phyloP scores from a whole-genome alignment of 2,113 vertebrate species.

The Stigmatopora nigra region DNA sequence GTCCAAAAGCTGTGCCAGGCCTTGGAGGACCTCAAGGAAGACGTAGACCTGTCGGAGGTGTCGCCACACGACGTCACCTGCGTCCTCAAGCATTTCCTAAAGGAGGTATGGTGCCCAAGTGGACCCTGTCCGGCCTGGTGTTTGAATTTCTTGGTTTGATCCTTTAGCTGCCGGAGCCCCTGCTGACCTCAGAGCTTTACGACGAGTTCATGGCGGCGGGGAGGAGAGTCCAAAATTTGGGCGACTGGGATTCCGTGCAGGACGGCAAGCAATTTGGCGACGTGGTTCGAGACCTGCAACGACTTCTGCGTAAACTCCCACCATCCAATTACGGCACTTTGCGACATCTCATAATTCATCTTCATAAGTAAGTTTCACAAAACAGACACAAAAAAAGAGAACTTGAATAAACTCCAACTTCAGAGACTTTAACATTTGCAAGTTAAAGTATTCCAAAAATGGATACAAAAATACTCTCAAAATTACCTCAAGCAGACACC shows the following conservation, averaged over 20 bases:
- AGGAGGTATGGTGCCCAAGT: slow-evolving; percentile 71
- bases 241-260: slow-evolving; percentile 45
- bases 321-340: slow-evolving; percentile 78
- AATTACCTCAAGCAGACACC: no score
- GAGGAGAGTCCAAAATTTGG: slow-evolving; percentile 69
- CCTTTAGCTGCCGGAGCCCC: slow-evolving; percentile 79
- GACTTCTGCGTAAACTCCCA: slow-evolving; percentile 74
- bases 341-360: slow-evolving; percentile 76
- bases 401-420: not conserved
- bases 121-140: no score
- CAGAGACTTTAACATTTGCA: no score
- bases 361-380: slow-evolving; percentile 72
- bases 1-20: slow-evolving; percentile 84
- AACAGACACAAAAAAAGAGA: not conserved
- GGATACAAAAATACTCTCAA: no score
- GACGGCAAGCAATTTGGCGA: slow-evolving; percentile 44
- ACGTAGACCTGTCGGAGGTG: slow-evolving; percentile 83
- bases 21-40: slow-evolving; percentile 77
- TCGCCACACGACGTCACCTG: slow-evolving; percentile 87
- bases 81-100: slow-evolving; percentile 88
- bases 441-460: no score
- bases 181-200: slow-evolving; percentile 80
- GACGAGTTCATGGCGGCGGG: slow-evolving; percentile 74
- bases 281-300: slow-evolving; percentile 62
- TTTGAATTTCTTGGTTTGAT: slow-evolving; percentile 7